These are phyloP conservation scores for Hydropotes inermis DNA, from an alignment of 2,113 vertebrate species.

Conservation along the genomic window DNA sequence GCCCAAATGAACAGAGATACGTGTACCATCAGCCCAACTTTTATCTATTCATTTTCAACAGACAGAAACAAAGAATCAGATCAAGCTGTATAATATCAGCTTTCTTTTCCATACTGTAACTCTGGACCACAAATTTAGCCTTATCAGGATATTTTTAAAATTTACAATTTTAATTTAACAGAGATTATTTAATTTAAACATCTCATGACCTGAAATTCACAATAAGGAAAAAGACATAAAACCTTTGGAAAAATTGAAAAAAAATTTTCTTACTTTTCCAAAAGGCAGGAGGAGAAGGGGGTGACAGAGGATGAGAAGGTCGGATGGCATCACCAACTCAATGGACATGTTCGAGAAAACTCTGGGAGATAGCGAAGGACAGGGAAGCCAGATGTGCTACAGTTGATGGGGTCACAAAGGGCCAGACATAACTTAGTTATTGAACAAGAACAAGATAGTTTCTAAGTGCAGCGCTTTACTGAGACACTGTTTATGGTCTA, in stretches of 20 bases:
- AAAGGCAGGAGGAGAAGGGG: not conserved
- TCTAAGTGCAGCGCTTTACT: not conserved
- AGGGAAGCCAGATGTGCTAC: not conserved
- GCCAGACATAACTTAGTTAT: not conserved
- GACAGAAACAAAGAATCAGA: not conserved
- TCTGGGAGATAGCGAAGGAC: not conserved
- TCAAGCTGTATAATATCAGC: not conserved
- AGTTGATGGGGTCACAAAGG: not conserved
- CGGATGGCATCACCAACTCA: not conserved
- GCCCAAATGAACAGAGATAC: not conserved
- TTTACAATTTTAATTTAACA: not conserved
- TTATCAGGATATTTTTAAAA: not conserved
- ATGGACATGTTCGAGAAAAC: not conserved
- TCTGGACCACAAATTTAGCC: not conserved
- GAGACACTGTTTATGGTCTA: not conserved
- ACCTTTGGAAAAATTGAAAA: not conserved
- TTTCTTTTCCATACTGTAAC: not conserved
- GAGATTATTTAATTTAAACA: not conserved
- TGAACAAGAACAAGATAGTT: not conserved
- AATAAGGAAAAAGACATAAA: not conserved
- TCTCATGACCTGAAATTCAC: not conserved
- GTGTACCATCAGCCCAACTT: conserved; percentile 40
- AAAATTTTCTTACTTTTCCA: not conserved
- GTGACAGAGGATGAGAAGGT: not conserved
- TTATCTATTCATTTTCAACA: not conserved